phyloP scores from a whole-genome alignment of 2,888 invertebrate genomes.

The Automeris io region DNA sequence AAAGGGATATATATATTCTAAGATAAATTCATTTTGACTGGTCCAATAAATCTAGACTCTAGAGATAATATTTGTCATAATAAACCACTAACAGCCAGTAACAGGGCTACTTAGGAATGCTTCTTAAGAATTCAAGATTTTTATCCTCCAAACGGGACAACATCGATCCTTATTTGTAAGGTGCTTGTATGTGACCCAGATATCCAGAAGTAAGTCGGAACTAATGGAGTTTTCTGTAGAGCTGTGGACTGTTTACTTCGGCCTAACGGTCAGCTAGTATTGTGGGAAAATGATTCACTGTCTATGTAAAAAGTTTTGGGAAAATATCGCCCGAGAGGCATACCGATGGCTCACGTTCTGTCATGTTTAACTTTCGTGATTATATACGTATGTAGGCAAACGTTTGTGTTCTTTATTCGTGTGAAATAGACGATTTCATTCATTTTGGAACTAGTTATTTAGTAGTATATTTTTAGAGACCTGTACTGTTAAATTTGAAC shows the following conservation, averaged over 20 bases:
- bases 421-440: no score
- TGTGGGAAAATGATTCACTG: conserved; percentile 11
- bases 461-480: no score
- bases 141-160: not conserved
- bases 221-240: not conserved
- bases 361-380: not conserved
- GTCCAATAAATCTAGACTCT: no score
- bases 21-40: no score
- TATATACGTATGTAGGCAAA: not conserved
- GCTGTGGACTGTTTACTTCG: conserved; percentile 5
- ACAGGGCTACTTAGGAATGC: no score
- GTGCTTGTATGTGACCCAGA: not conserved
- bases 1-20: no score
- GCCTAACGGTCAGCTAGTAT: conserved; percentile 5
- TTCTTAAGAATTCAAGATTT: no score
- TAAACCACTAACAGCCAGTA: no score
- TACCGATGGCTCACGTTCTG: not conserved
- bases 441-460: no score
- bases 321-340: not conserved
- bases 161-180: conserved; percentile 1
- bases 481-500: no score
- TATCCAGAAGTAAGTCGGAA: conserved; percentile 1
- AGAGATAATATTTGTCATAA: no score
- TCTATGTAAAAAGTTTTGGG: conserved; percentile 2
- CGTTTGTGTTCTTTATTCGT: no score